A percentile compares a stretch with the other conserved stretches of the same genome.
Evolutionary conservation across 2,797 vertebrate genomes (phyloP).

Genomic region (Oreortyx pictus): DNA sequence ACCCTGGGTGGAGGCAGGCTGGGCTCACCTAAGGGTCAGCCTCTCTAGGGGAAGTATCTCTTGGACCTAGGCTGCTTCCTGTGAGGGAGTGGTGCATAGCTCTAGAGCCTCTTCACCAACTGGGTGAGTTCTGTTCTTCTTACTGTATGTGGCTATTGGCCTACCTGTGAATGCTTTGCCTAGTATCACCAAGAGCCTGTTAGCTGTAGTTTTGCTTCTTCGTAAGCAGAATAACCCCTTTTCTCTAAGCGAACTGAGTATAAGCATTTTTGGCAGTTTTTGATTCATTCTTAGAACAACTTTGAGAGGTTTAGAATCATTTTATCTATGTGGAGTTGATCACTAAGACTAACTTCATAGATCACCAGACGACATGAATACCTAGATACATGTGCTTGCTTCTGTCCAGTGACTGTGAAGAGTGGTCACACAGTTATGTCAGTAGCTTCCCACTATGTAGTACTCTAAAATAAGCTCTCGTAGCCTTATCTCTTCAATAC

Average conservation of each 20-base stretch:
- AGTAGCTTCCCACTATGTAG: neutral
- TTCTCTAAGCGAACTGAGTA: neutral
- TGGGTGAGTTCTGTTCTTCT: too few relatives aligned
- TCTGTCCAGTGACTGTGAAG: neutral
- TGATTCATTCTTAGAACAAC: neutral
- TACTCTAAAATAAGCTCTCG: neutral
- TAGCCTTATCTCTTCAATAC: neutral
- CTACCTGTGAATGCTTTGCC: too few relatives aligned
- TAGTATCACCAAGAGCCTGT: too few relatives aligned
- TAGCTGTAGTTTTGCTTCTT: too few relatives aligned
- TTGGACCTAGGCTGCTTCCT: too few relatives aligned
- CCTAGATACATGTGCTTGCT: neutral
- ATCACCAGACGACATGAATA: too few relatives aligned
- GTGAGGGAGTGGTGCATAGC: too few relatives aligned
- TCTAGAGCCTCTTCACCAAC: too few relatives aligned
- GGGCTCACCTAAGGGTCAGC: too few relatives aligned
- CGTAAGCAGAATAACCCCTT: neutral
- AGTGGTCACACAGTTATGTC: neutral
- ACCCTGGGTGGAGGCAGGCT: too few relatives aligned
- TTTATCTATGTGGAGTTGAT: neutral
- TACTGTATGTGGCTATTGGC: too few relatives aligned
- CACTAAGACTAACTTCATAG: neutral
- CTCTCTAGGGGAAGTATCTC: too few relatives aligned
- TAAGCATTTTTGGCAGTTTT: neutral
- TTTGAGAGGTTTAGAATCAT: neutral